Evolutionary conservation across 2,888 invertebrate species (phyloP), one percentile per base, ranked within the genome.

Genomic region (Chloroclystis v-ata): DNA sequence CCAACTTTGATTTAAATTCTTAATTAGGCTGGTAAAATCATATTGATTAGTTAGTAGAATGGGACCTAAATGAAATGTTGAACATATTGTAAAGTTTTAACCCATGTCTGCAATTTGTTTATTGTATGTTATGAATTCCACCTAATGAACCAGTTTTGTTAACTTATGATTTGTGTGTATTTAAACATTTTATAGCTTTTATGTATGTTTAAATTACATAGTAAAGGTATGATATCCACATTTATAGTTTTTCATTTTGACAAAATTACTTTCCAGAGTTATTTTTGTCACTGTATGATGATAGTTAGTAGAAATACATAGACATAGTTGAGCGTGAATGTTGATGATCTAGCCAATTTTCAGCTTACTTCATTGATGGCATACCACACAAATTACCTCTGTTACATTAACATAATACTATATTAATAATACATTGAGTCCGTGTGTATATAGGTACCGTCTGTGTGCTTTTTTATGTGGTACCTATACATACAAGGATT

Each of bases 161-260:
- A 25, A 16, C 33, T 2, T 16, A 43, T 49, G 37, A 61, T 67
- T 63, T 63, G 60, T 65, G 67, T 70, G 64, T 56, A 67, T 64
- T 59, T 57, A 43, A 48, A 66, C 64, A 64, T 69, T 67, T 70
- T 65, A 54, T 70, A 69, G 66, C 61, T 65, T 69, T 65, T 65
- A 67, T 65, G 66, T 67, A 63, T 62, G 65, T 68, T 72, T 68
- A 66, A 72, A 72, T 73, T 73, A 67, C 64, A 69, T 65, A 69
- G 69, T 72, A 72, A 74, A 73, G 60, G 57, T 71, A 66, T 68
- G 64, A 65, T 69, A 68, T 66, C 56, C 56, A 53, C 55, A 38
- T 8, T 45, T 4, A 12, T 29, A 28, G 47, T 47, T 38, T 63
- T 64, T 65, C 43, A 56, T 37, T 42, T n/a, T n/a, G n/a, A n/a